phyloP scores from a whole-genome alignment of 1,140 invertebrate genomes.

The Agrilus planipennis region DNA sequence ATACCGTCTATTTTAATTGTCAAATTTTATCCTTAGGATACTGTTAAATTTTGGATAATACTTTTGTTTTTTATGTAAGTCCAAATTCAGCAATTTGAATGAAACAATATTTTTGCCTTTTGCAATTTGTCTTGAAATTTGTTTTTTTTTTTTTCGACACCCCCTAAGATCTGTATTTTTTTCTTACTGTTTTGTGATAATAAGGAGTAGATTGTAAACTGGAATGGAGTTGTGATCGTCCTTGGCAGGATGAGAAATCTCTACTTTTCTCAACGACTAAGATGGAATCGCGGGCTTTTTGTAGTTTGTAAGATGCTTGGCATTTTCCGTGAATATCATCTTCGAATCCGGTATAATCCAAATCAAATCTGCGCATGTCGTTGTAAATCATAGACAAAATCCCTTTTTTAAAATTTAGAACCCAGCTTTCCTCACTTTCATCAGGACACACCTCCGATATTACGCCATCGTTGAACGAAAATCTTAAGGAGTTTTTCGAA shows the following conservation, averaged over 20 bases:
- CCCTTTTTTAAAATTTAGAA: conserved; percentile 79
- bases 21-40: too few relatives aligned
- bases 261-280: conserved; percentile 67
- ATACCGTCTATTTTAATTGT: not conserved
- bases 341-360: conserved; percentile 58
- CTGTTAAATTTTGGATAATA: too few relatives aligned
- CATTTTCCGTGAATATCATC: conserved; percentile 80
- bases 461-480: conserved; percentile 66
- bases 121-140: too few relatives aligned
- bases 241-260: conserved; percentile 57
- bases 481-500: conserved; percentile 43
- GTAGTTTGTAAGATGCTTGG: conserved; percentile 61
- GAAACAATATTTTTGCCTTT: too few relatives aligned
- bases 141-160: too few relatives aligned
- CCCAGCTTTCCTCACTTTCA: conserved; percentile 58
- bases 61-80: too few relatives aligned
- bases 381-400: conserved; percentile 82
- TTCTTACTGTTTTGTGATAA: conserved; percentile 53
- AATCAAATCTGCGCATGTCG: conserved; percentile 73
- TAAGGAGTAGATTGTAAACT: conserved; percentile 70
- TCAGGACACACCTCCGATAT: conserved; percentile 67
- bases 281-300: conserved; percentile 55
- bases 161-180: too few relatives aligned
- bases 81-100: too few relatives aligned
- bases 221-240: conserved; percentile 65